Evolutionary conservation across 1,140 invertebrate species (phyloP).

Genomic region (Panagrolaimus sp.): DNA sequence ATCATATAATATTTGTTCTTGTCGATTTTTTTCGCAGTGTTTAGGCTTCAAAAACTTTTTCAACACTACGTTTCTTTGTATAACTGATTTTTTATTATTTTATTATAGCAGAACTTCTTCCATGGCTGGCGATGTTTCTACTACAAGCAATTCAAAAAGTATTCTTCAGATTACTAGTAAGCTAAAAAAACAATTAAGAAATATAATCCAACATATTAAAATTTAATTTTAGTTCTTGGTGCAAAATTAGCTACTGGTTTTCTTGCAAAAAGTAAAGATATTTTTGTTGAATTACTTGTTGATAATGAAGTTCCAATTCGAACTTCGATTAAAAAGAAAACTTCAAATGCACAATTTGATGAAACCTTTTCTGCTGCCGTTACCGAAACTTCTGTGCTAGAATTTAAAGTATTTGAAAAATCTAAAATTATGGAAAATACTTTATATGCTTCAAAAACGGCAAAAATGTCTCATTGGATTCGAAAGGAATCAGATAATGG

Average conservation of each 20-base stretch:
- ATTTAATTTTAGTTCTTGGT: not conserved
- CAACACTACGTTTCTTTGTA: too few species aligned
- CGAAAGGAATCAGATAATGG: slow-evolving; percentile 54
- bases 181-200: not conserved
- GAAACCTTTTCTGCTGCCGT: slow-evolving; percentile 44
- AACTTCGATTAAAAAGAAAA: slow-evolving; percentile 50
- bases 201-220: not conserved
- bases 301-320: slow-evolving; percentile 27
- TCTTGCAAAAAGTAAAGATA: slow-evolving; percentile 41
- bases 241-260: slow-evolving; percentile 37
- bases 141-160: not conserved
- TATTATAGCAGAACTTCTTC: not conserved
- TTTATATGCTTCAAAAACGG: slow-evolving; percentile 42
- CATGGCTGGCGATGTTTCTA: slow-evolving; percentile 20
- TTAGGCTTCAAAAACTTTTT: too few species aligned
- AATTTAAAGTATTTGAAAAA: slow-evolving; percentile 49
- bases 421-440: slow-evolving; percentile 52
- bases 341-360: slow-evolving; percentile 52
- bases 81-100: too few species aligned
- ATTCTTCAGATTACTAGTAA: slow-evolving; percentile 39
- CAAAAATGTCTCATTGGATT: slow-evolving; percentile 40
- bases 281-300: slow-evolving; percentile 44
- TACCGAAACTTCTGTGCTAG: slow-evolving; percentile 44
- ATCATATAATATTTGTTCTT: too few species aligned
- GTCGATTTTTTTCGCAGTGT: too few species aligned